Conservation (phyloP, 2,888 invertebrate genomes). For the Nephrotoma guestfalica region DNA sequence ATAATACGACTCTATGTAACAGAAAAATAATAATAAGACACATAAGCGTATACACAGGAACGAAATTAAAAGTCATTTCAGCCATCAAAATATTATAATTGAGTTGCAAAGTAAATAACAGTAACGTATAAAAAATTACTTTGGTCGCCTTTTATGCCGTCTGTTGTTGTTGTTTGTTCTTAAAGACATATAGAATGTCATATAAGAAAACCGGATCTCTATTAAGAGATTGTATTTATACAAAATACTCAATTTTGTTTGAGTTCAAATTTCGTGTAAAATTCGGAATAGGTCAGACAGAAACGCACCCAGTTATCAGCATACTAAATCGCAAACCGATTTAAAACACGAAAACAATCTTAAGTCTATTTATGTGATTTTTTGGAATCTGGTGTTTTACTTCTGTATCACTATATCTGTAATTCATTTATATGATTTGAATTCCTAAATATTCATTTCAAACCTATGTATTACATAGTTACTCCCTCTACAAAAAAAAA, state of each 20-base stretch:
- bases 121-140: background rate
- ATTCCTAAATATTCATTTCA: background rate
- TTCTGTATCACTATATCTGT: background rate
- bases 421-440: background rate
- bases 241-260: background rate
- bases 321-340: background rate
- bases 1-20: background rate
- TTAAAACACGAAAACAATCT: background rate
- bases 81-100: background rate
- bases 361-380: background rate
- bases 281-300: background rate
- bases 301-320: background rate
- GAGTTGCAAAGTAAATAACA: background rate
- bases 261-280: background rate
- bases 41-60: background rate
- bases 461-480: background rate
- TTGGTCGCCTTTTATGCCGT: background rate
- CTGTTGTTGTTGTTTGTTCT: background rate
- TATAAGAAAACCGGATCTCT: background rate
- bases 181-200: background rate
- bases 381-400: background rate
- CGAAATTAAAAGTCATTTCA: background rate
- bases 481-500: background rate
- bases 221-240: background rate
- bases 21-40: background rate